phyloP scores from a whole-genome alignment of 2,888 invertebrate genomes.

The Bugula neritina region DNA sequence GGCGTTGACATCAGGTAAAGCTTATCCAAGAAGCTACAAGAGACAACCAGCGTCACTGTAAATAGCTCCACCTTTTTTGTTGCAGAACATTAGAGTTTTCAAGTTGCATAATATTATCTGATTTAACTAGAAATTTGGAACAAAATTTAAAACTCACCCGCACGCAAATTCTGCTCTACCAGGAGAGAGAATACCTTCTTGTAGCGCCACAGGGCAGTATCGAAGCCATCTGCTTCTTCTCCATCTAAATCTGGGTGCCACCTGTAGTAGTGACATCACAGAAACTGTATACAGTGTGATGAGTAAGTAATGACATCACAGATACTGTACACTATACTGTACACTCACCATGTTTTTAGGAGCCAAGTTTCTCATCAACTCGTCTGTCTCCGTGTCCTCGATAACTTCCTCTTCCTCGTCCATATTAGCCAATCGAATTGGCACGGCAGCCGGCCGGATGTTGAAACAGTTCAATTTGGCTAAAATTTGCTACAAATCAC shows the following conservation, averaged over 20 bases:
- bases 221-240: conserved; percentile 46
- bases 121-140: no score
- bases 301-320: neutral
- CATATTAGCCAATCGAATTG: conserved; percentile 43
- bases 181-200: conserved; percentile 46
- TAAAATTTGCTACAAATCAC: conserved; percentile 44
- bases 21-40: conserved; percentile 52
- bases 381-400: conserved; percentile 50
- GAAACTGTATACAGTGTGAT: neutral
- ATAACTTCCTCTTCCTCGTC: conserved; percentile 49
- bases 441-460: conserved; percentile 46
- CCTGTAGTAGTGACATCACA: neutral
- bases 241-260: conserved; percentile 48
- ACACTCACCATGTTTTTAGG: conserved; percentile 43
- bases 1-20: conserved; percentile 49
- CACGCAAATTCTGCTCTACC: conserved; percentile 52
- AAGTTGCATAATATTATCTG: no score
- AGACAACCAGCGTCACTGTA: conserved; percentile 27
- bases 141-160: conserved; percentile 40
- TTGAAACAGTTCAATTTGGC: conserved; percentile 46
- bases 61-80: no score
- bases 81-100: no score
- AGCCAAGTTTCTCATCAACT: conserved; percentile 44
- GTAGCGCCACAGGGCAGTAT: conserved; percentile 51
- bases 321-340: neutral